Evolutionary conservation across 35 echinoderm and acorn worm species (phyloP).

Genomic region (Patiria miniata): DNA sequence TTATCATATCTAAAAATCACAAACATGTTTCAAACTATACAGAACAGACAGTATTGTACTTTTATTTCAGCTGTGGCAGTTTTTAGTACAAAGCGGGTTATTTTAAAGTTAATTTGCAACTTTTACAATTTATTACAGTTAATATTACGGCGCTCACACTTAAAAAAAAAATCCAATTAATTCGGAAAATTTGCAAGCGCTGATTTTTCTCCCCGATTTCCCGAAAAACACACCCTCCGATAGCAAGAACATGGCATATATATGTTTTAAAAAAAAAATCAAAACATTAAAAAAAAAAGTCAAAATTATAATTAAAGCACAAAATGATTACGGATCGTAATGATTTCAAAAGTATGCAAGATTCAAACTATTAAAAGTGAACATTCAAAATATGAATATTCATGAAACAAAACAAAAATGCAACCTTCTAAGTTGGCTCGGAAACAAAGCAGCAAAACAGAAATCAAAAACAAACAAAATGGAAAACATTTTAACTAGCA

Average conservation of each 20-base stretch:
- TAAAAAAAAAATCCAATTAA: too few species aligned
- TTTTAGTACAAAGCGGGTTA: slow-evolving; percentile 13
- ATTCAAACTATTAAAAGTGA: not conserved
- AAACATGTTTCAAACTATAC: not conserved
- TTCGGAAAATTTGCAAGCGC: not conserved
- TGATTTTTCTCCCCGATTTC: slow-evolving; percentile 1
- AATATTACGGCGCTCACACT: too few species aligned
- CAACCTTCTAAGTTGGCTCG: not conserved
- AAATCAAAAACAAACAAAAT: too few species aligned
- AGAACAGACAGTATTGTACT: not conserved
- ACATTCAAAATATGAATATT: not conserved
- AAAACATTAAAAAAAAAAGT: not conserved
- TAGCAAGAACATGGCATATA: slow-evolving; percentile 24
- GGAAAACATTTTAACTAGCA: too few species aligned
- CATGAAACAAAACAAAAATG: not conserved
- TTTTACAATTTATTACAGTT: too few species aligned
- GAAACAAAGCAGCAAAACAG: slow-evolving; percentile 4
- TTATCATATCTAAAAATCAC: too few species aligned
- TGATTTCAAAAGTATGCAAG: slow-evolving; percentile 19
- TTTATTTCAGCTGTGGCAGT: slow-evolving; percentile 12
- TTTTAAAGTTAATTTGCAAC: not conserved
- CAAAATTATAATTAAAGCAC: not conserved
- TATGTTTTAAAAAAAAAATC: not conserved
- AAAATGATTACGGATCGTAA: not conserved
- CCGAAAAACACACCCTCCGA: not conserved